These are phyloP conservation scores for Mythimna lalbum DNA, from an alignment of 2,888 invertebrate genomes.

Conservation along the genomic window DNA sequence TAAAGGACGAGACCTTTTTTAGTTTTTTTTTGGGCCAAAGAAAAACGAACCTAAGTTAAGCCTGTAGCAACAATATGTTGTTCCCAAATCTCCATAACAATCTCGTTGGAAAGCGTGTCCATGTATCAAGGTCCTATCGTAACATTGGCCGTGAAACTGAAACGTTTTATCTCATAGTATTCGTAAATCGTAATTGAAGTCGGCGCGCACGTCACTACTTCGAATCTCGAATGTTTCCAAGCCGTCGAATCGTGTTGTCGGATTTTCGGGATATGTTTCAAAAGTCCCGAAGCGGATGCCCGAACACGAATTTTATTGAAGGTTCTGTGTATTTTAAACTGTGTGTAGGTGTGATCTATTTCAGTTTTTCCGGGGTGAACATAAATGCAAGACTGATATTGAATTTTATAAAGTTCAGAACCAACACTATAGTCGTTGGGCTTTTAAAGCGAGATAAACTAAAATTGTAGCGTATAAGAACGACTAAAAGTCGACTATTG, in stretches of 20 bases:
- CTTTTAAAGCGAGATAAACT: not conserved
- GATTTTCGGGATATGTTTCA: slow-evolving; percentile 36
- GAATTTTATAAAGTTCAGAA: not conserved
- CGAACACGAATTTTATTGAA: slow-evolving; percentile 42
- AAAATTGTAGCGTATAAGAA: too few relatives aligned
- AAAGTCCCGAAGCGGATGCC: slow-evolving; percentile 37
- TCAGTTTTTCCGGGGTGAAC: not conserved
- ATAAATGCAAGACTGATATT: not conserved
- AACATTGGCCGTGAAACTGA: slow-evolving; percentile 64
- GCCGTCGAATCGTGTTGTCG: slow-evolving; percentile 34
- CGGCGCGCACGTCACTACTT: slow-evolving; percentile 41
- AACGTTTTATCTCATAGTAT: slow-evolving; percentile 49
- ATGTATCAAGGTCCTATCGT: slow-evolving; percentile 41
- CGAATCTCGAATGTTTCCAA: slow-evolving; percentile 20
- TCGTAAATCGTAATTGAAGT: slow-evolving; percentile 58
- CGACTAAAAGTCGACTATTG: too few relatives aligned
- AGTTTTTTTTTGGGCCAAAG: not conserved
- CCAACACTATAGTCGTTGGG: not conserved
- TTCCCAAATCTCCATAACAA: slow-evolving; percentile 13
- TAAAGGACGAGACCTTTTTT: slow-evolving; percentile 6
- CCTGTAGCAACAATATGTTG: not conserved
- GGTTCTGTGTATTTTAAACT: slow-evolving; percentile 33
- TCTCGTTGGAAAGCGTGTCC: slow-evolving; percentile 19
- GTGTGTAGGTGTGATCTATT: slow-evolving; percentile 16
- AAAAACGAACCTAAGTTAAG: not conserved